Base-by-base conservation (phyloP, 2,113 vertebrate species). In the Saguinus imperator region DNA sequence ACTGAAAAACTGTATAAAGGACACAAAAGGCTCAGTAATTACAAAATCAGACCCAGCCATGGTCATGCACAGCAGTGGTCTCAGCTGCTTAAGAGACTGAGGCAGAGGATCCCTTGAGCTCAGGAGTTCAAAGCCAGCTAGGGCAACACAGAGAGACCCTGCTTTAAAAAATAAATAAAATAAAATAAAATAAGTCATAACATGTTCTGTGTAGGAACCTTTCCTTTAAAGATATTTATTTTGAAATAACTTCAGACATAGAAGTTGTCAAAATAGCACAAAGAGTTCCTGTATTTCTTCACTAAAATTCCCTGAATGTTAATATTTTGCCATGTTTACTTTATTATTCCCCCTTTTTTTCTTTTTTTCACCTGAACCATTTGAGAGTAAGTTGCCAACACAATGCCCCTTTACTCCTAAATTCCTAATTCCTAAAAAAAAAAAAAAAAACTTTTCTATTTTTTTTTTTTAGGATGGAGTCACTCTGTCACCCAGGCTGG, bases 231-330 rank as follows among this genome's bases (percentile, higher is more conserved):
- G 66, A 2, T 32, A 73, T 76, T 82, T 81, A 72, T 77, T 96
- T 52, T 70, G 6, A 85, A 96, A 87, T 37, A 90, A 87, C 76
- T 90, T 95, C 82, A 87, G 64, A 87, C 29, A 75, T 29, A 82
- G 87, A 87, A 90, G 37, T 45, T 27, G 1, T 55, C 89, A 68
- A 91, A 93, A 70, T 5, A 89, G 27, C 40, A 89, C 27, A 45
- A 70, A 89, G 50, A 93, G 84, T 73, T 77, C 32, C 52, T 66
- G 18, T 64, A 73, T 91, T 79, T 87, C 50, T 83, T 87, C 50
- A 64, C 18, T 93, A 37, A 8, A 66, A 52, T 40, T 86, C 55
- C 66, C 79, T 58, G 48, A 72, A 94, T 32, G 25, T 35, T 37
- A 79, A 45, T 52, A 88, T 57, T 93, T 75, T 40, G 50, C 55